phyloP scores from a whole-genome alignment of 2,797 vertebrate genomes.

The Linurgus olivaceus region DNA sequence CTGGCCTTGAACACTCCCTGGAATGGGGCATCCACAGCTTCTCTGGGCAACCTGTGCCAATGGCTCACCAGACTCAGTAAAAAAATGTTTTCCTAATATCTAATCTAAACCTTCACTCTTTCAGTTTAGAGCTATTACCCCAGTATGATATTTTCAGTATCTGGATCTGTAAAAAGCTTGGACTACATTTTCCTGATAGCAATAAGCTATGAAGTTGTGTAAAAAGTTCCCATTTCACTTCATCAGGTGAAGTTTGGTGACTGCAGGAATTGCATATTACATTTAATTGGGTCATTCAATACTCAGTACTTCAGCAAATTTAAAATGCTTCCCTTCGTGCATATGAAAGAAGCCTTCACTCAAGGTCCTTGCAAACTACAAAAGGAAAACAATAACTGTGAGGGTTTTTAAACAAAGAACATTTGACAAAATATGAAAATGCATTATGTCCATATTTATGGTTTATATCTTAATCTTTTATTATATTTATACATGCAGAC shows the following conservation, averaged over 20 bases:
- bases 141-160: not conserved
- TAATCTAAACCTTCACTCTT: not conserved
- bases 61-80: not conserved
- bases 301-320: not conserved
- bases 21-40: not conserved
- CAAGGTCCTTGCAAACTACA: not conserved
- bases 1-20: not conserved
- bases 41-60: not conserved
- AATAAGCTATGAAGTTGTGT: not conserved
- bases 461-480: not conserved
- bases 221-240: not conserved
- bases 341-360: not conserved
- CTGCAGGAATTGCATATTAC: not conserved
- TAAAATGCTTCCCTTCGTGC: not conserved
- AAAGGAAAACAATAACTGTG: not conserved
- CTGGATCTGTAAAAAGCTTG: not conserved
- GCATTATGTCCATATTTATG: not conserved
- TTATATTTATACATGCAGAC: not conserved
- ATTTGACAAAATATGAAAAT: not conserved
- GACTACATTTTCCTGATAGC: not conserved
- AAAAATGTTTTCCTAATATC: not conserved
- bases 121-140: not conserved
- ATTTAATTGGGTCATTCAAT: not conserved
- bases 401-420: rapidly evolving
- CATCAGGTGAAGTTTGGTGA: not conserved